Base-by-base conservation (phyloP, 2,113 vertebrate genomes). In the Nycticebus coucang region DNA sequence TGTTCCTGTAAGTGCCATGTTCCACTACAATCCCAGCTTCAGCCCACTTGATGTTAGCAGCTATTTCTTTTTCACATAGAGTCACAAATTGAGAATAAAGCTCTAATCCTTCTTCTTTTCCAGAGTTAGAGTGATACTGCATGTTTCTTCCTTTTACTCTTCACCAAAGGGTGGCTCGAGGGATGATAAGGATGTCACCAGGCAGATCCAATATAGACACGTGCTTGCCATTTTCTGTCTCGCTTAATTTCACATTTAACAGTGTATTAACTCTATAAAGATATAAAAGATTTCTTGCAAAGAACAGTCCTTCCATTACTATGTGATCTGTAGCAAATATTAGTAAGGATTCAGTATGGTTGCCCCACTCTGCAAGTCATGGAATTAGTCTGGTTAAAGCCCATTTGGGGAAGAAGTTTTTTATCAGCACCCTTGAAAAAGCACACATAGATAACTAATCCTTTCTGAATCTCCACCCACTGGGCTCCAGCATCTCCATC, bases 61-160 rank as follows among this genome's bases (percentile, higher is more conserved):
- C 95, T 87, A 99, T 75, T 53, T 99, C 98, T 97, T 98, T 98
- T 97, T 99, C 98, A 97, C 99, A 99, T 30, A 99, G 97, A 89
- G 98, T 95, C 26, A 99, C 99, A 41, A 99, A 99, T 45, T 98
- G 96, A 74, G 89, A 87, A 97, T 99, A 99, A 30, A 99, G 99
- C 89, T 98, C 97, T 94, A 99, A 97, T 0, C 99, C 99, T 55
- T 99, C 99, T 97, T 99, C 99, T 97, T 99, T 99, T 92, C 98
- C 96, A 94, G 99, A 98, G 97, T 99, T 99, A 97, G 97, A 96
- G 98, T 99, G 99, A 97, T 99, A 99, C 97, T 99, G 99, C 99
- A 99, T 99, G 95, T 77, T 98, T 90, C 96, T 98, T 64, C 99
- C 99, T 97, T 99, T 99, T 15, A 95, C 94, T 97, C 98, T 99